phyloP scores from a whole-genome alignment of 2,888 invertebrate species.

The Spodoptera picta region DNA sequence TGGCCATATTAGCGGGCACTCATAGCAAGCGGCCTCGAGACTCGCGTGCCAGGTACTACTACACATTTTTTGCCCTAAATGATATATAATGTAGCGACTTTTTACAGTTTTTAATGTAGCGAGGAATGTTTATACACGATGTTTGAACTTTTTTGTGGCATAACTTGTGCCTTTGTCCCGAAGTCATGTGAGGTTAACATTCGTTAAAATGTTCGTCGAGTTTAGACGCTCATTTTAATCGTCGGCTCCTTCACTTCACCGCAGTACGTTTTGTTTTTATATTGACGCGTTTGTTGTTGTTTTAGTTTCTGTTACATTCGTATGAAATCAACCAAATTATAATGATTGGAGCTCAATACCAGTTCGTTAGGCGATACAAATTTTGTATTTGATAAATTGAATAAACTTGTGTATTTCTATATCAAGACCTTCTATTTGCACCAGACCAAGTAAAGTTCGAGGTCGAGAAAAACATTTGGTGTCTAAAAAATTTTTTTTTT shows the following conservation, averaged over 20 bases:
- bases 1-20: slow-evolving; percentile 45
- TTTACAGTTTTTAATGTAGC: slow-evolving; percentile 49
- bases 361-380: no score
- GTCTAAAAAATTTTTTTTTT: no score
- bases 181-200: slow-evolving; percentile 56
- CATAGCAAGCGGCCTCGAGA: slow-evolving; percentile 41
- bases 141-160: slow-evolving; percentile 55
- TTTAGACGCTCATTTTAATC: slow-evolving; percentile 45
- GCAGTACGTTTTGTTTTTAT: slow-evolving; percentile 21
- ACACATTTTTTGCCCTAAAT: slow-evolving; percentile 51
- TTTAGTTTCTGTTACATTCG: slow-evolving; percentile 15
- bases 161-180: slow-evolving; percentile 52
- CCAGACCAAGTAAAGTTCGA: no score
- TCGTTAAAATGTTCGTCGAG: slow-evolving; percentile 51
- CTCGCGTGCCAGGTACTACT: slow-evolving; percentile 53
- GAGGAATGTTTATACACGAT: slow-evolving; percentile 48
- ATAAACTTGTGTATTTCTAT: no score
- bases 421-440: no score
- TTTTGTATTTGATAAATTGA: no score
- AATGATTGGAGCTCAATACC: not conserved
- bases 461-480: no score
- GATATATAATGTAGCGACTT: slow-evolving; percentile 48
- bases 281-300: slow-evolving; percentile 21
- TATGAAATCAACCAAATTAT: slow-evolving; percentile 1
- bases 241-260: slow-evolving; percentile 43